These are phyloP conservation scores for Onychomys leucogaster DNA, from an alignment of 2,797 vertebrate species.

Conservation along the genomic window DNA sequence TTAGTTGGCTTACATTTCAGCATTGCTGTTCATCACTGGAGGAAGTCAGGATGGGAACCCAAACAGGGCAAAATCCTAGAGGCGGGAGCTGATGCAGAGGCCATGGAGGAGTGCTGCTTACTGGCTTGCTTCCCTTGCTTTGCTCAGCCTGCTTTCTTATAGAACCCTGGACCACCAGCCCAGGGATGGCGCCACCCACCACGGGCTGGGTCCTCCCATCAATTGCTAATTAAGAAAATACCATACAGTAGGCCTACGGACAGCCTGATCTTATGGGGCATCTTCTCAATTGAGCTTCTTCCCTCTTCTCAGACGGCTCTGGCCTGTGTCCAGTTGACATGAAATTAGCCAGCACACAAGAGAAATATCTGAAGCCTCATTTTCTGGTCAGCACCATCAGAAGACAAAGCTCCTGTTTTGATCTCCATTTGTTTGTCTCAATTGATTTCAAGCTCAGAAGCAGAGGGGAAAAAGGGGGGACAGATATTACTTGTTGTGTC, in stretches of 20 bases:
- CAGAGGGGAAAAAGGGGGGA: neutral
- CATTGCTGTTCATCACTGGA: neutral
- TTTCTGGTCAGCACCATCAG: neutral
- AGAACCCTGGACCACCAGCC: neutral
- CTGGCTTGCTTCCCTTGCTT: neutral
- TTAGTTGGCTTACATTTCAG: neutral
- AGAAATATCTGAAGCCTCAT: neutral
- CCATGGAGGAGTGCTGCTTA: neutral
- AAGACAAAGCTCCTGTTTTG: conserved; percentile 17
- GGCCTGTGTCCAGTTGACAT: neutral
- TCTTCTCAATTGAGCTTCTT: too few relatives aligned
- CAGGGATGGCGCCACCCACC: neutral
- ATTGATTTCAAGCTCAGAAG: neutral
- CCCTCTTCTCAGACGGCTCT: neutral
- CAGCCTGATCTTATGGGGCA: neutral
- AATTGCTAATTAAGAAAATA: neutral
- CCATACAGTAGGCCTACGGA: neutral
- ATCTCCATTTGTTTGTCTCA: neutral
- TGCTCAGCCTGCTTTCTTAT: neutral
- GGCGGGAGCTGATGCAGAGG: neutral
- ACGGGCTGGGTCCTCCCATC: neutral
- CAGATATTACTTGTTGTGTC: neutral
- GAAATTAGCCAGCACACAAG: neutral
- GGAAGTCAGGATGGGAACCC: neutral
- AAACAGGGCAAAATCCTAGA: neutral